Percentiles rank a stretch among this genome's conserved stretches.
Evolutionary conservation across 1,140 invertebrate species (phyloP).

Genomic region (Pteromalus puparum): DNA sequence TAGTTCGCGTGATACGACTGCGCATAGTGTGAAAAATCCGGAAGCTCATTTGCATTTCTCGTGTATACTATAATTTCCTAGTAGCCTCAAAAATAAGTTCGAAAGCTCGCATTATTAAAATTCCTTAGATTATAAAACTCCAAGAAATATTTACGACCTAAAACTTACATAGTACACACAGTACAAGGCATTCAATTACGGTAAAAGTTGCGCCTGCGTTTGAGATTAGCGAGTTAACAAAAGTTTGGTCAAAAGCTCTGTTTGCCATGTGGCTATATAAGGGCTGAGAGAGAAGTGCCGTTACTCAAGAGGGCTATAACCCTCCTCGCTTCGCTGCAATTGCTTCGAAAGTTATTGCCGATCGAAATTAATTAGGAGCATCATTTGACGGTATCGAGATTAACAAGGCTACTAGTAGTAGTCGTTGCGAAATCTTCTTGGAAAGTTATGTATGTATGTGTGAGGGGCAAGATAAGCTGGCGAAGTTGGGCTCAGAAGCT

Average conservation of each 20-base stretch:
- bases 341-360: not conserved
- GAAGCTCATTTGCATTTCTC: too few species aligned
- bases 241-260: not conserved
- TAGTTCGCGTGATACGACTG: too few species aligned
- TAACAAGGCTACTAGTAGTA: not conserved
- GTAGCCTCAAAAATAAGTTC: too few species aligned
- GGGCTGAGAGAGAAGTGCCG: too few species aligned
- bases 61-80: too few species aligned
- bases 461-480: not conserved
- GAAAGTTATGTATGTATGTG: not conserved
- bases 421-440: not conserved
- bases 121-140: too few species aligned
- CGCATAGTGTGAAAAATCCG: too few species aligned
- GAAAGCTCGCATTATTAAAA: too few species aligned
- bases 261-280: not conserved
- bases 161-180: not conserved
- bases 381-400: slow-evolving; percentile 10
- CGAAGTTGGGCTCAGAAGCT: not conserved
- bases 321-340: not conserved
- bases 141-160: too few species aligned
- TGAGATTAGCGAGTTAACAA: not conserved
- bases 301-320: not conserved
- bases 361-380: slow-evolving; percentile 5
- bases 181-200: not conserved
- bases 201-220: not conserved